phyloP scores from a whole-genome alignment of 2,888 invertebrate genomes.

The Synanthedon formicaeformis region DNA sequence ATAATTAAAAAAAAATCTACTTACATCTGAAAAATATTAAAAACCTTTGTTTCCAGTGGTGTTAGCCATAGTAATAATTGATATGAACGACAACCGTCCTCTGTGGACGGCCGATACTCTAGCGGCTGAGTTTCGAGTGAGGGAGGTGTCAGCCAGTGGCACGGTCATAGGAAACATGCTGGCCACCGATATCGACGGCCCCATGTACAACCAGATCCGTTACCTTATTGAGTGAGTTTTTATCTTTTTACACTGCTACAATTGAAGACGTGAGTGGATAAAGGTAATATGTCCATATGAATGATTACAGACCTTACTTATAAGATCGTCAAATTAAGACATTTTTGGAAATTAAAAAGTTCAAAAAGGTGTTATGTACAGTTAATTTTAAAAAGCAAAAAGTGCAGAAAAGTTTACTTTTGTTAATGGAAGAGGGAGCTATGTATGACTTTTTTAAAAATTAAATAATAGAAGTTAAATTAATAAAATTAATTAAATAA shows the following conservation, averaged over 20 bases:
- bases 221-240: conserved; percentile 65
- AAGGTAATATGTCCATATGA: no score
- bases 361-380: no score
- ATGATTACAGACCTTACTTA: no score
- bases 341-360: no score
- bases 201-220: conserved; percentile 66
- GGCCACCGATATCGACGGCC: conserved; percentile 74
- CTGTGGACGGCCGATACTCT: conserved; percentile 58
- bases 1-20: neutral
- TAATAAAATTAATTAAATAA: no score
- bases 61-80: conserved; percentile 69
- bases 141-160: conserved; percentile 59
- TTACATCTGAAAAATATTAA: neutral
- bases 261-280: no score
- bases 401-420: no score
- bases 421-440: no score
- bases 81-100: conserved; percentile 75
- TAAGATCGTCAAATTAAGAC: no score
- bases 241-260: neutral
- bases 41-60: conserved; percentile 39
- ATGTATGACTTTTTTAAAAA: no score
- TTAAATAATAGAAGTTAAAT: no score
- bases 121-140: conserved; percentile 46
- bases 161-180: conserved; percentile 69
- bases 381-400: no score